Evolutionary conservation across 2,888 invertebrate genomes (phyloP), one percentile per base, ranked within the genome.

Genomic region (Lithophane ornitopus): DNA sequence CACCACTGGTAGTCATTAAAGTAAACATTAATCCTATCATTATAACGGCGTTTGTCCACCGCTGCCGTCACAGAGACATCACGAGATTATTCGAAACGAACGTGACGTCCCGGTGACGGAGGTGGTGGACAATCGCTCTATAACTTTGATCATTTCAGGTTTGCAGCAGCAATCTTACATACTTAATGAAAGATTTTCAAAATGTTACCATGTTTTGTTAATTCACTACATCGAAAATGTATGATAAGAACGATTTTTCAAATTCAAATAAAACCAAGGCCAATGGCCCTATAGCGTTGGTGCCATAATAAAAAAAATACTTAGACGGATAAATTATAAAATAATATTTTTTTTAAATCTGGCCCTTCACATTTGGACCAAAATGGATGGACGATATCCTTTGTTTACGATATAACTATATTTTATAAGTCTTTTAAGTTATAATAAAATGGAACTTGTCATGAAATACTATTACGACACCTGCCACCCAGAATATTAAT

Each of bases 361-460:
- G 14, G 2, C 28, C 3, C 7, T 34, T 16, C 34, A 66, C 16
- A 16, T n/a, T 66, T 52, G 22, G 16, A 52, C 34, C n/a, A 34
- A 34, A 66, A 34, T 34, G 9, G 22, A 49, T 34, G 16, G 56
- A 56, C n/a, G 19, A 34, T 39, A n/a, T 34, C 6, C n/a, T 54
- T 34, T 54, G 7, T 85, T 82, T 65, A 73, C 78, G 26, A 77
- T 82, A 52, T 85, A 84, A 70, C 85, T 44, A 77, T 82, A 56
- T 82, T 84, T 80, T 52, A 65, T 54, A 80, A 76, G 59, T 73
- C 52, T 85, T 76, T 76, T 56, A 67, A 61, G 19, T 70, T 59
- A 52, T 59, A 46, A 61, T 67, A 69, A 81, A 82, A 82, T 85
- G 63, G 70, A 78, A 70, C 39, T 69, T 82, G 75, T 82, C 80